Base-by-base conservation (phyloP, 2,888 invertebrate species). In the Phyllotreta cruciferae region DNA sequence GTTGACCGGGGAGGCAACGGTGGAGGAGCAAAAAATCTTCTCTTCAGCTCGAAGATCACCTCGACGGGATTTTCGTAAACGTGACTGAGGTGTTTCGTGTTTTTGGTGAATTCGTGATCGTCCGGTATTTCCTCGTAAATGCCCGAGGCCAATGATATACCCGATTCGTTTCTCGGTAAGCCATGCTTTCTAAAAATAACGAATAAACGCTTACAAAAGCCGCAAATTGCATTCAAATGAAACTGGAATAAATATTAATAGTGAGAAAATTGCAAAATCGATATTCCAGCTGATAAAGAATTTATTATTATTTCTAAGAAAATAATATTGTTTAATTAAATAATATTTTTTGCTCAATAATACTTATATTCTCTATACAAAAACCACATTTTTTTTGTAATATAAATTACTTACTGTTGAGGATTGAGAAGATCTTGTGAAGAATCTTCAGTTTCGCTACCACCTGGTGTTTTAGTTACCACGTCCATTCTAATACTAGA, bases 121-220 rank as follows among this genome's bases (percentile, higher is more conserved):
- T 88, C 88, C 0, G 84, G 79, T 66, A 89, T 89, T 80, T 89
- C 89, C 74, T 89, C 89, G 78, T 89, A 89, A 69, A 89, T 87
- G 45, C 89, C 89, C n/a, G 73, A 73, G 13, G 87, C 84, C 3
- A 87, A 74, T 0, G 89, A 89, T 47, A 83, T 80, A 34, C 86
- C 83, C 0, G 89, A 89, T 64, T 82, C 80, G 4, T 86, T 83
- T 0, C 86, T 84, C 0, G 80, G 75, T 57, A 57, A 45, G 38
- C 36, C 65, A 42, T 54, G 60, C 69, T 6, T 72, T 66, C 60
- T 54, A 63, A 62, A 54, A 61, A 47, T 11, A 41, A 8, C 8
- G n/a, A 35, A 9, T 37, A n/a, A n/a, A 35, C 39, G 1, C 9
- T n/a, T 35, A 24, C 0, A 6, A 14, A 0, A 7, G n/a, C 35